Percentiles rank a stretch among this genome's conserved stretches.
These are phyloP conservation scores for Sarcophaga caerulescens DNA, from an alignment of 2,888 invertebrate species.

Conservation along the genomic window DNA sequence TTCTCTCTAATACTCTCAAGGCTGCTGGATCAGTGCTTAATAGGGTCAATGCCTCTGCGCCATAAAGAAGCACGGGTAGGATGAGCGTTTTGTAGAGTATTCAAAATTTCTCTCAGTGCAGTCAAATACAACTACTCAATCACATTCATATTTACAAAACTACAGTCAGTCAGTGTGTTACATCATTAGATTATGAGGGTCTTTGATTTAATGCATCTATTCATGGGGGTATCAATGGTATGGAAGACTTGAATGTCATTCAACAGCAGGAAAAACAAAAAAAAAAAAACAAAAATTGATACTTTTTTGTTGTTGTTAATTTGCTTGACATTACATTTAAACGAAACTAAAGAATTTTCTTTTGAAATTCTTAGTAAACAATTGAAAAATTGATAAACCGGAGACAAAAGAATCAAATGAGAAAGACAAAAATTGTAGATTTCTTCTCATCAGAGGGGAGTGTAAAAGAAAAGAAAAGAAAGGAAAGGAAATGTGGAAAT, in stretches of 20 bases:
- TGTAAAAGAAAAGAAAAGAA: background rate
- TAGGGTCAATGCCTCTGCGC: too few species aligned
- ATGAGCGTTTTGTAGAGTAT: too few species aligned
- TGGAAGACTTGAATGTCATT: too few species aligned
- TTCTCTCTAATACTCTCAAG: too few species aligned
- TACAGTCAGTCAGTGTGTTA: too few species aligned
- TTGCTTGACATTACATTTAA: too few species aligned
- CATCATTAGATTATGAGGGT: background rate
- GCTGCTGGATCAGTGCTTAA: too few species aligned
- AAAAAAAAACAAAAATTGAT: constrained; percentile 1
- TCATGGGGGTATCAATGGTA: background rate
- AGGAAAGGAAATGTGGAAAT: background rate
- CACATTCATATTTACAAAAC: too few species aligned
- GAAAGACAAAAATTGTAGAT: too few species aligned
- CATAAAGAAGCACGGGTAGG: too few species aligned
- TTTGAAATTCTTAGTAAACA: background rate
- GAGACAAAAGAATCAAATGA: background rate
- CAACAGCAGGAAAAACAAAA: background rate
- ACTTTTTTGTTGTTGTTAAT: constrained; percentile 10
- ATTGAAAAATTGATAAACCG: background rate
- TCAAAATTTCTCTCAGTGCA: too few species aligned
- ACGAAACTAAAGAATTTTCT: background rate
- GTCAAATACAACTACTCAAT: too few species aligned
- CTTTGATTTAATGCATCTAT: background rate
- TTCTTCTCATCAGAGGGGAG: background rate